These are phyloP conservation scores for Baccha elongata DNA, from an alignment of 2,888 invertebrate species.

Conservation along the genomic window DNA sequence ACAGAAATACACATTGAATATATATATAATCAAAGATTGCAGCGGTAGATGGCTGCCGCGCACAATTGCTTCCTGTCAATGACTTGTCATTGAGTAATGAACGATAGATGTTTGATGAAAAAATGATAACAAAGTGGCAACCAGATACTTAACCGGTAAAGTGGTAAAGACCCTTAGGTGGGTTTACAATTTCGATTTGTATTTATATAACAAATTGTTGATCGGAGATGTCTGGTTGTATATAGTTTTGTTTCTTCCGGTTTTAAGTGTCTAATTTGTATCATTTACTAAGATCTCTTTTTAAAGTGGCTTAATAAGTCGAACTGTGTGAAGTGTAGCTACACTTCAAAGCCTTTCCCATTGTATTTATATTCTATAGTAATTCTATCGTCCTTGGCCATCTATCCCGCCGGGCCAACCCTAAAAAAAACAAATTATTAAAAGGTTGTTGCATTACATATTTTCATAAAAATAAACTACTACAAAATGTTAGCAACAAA, in stretches of 20 bases:
- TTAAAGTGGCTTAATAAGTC: too few species aligned
- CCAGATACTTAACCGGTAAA: slow-evolving; percentile 57
- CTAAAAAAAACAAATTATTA: too few species aligned
- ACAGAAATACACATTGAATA: too few species aligned
- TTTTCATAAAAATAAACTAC: too few species aligned
- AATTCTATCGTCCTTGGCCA: too few species aligned
- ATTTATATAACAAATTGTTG: background rate
- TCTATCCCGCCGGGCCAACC: too few species aligned
- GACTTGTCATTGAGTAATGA: slow-evolving; percentile 72
- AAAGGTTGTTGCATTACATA: too few species aligned
- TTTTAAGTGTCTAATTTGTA: background rate
- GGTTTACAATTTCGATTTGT: background rate
- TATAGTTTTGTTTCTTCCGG: background rate
- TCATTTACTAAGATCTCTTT: too few species aligned
- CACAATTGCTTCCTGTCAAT: slow-evolving; percentile 67
- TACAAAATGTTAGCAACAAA: too few species aligned
- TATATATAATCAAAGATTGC: slow-evolving; percentile 33
- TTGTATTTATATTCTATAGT: too few species aligned
- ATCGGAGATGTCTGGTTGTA: background rate
- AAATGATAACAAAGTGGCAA: slow-evolving; percentile 54
- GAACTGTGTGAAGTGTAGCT: too few species aligned
- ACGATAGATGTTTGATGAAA: slow-evolving; percentile 60
- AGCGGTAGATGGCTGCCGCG: slow-evolving; percentile 46
- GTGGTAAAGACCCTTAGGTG: slow-evolving; percentile 59
- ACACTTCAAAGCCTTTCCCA: too few species aligned